phyloP scores from a whole-genome alignment of 1,140 invertebrate genomes.

The Cydia strobilella region DNA sequence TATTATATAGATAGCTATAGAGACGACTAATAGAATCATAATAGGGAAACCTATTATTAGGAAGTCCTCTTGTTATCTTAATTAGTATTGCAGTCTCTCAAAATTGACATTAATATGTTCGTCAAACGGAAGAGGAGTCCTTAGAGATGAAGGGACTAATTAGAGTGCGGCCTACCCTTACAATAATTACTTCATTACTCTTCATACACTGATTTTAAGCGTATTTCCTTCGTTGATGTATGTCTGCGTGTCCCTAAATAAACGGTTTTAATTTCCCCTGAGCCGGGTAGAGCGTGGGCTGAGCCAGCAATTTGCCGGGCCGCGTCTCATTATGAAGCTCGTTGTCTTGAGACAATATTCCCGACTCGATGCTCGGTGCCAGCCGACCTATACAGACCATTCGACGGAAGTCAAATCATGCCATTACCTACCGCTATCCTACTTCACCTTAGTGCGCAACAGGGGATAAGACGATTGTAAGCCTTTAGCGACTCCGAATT shows the following conservation, averaged over 20 bases:
- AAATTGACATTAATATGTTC: conserved; percentile 37
- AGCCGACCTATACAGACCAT: conserved; percentile 19
- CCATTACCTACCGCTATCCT: not conserved
- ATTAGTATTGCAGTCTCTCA: conserved; percentile 28
- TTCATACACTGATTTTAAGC: conserved; percentile 31
- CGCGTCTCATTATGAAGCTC: conserved; percentile 49
- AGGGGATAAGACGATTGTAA: not conserved
- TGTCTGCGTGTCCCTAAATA: conserved; percentile 48
- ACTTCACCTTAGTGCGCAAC: not conserved
- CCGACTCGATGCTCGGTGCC: conserved; percentile 32
- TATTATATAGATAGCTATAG: no score
- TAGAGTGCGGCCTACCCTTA: not conserved
- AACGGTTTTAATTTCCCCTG: conserved; percentile 57
- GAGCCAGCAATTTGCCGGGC: conserved; percentile 47
- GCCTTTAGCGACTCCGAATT: not conserved
- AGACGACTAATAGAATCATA: not conserved
- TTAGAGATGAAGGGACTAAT: conserved; percentile 14
- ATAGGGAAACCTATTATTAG: not conserved
- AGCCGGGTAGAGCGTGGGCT: conserved; percentile 41
- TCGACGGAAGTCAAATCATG: conserved; percentile 7
- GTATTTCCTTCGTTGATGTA: conserved; percentile 45
- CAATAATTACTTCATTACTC: conserved; percentile 29
- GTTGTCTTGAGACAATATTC: conserved; percentile 50
- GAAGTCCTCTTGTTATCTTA: not conserved
- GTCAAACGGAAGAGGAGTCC: conserved; percentile 28